These are phyloP conservation scores for Drosophila takahashii DNA, from an alignment of 1,140 invertebrate species.

Conservation along the genomic window DNA sequence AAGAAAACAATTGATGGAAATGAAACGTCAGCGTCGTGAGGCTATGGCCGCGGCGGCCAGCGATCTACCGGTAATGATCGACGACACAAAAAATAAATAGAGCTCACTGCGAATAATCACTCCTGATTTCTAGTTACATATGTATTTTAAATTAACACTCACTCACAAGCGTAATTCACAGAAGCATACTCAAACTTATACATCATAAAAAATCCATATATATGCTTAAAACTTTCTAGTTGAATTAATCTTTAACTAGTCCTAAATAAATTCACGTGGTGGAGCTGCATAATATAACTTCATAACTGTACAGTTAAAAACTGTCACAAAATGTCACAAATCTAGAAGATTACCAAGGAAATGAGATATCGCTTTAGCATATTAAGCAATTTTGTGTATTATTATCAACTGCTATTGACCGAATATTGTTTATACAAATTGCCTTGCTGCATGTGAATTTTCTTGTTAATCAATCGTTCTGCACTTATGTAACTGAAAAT, in stretches of 20 bases:
- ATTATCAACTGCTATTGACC: slow-evolving; percentile 44
- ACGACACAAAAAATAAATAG: slow-evolving; percentile 63
- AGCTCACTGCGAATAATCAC: slow-evolving; percentile 30
- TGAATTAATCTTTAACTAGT: slow-evolving; percentile 79
- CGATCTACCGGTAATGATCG: slow-evolving; percentile 20
- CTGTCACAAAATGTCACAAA: slow-evolving; percentile 62
- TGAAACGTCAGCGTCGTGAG: slow-evolving; percentile 87
- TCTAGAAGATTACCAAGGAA: slow-evolving; percentile 15
- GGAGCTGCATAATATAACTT: slow-evolving; percentile 47
- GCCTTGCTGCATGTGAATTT: slow-evolving; percentile 69
- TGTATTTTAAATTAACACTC: slow-evolving; percentile 46
- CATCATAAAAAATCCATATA: slow-evolving; percentile 20
- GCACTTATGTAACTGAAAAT: slow-evolving; percentile 39
- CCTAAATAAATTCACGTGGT: slow-evolving; percentile 59
- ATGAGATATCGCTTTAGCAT: not conserved
- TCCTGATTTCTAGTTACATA: slow-evolving; percentile 67
- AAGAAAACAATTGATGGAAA: slow-evolving; percentile 92
- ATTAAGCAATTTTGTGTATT: not conserved
- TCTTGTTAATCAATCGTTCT: slow-evolving; percentile 65
- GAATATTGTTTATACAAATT: slow-evolving; percentile 59
- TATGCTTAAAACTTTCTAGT: slow-evolving; percentile 76
- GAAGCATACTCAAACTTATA: slow-evolving; percentile 36
- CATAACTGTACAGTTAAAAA: slow-evolving; percentile 26
- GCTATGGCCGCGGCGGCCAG: slow-evolving; percentile 86
- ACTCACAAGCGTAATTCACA: slow-evolving; percentile 33